Evolutionary conservation across 2,888 invertebrate species (phyloP), one percentile per base, ranked within the genome.

Genomic region (Anorthoa munda): DNA sequence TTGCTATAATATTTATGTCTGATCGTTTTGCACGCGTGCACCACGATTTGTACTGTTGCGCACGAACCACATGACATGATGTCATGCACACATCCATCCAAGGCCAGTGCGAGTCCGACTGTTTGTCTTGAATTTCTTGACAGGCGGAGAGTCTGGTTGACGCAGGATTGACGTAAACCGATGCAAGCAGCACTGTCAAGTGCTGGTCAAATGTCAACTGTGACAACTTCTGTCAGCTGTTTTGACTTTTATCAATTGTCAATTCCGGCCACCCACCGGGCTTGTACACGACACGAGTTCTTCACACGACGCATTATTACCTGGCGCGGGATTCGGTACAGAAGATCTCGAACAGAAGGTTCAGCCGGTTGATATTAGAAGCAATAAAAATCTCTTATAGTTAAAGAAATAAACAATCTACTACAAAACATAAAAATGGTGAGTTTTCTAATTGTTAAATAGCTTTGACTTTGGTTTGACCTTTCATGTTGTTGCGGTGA

Each of bases 401-500:
- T 64, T 63, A 71, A 56, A 67, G 12, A 69, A 82, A 77, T 67
- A 72, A 67, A 31, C 46, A 58, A 58, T 53, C 58, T 26, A 51
- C 15, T 15, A 71, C 0, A 67, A 67, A 72, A 65, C 17, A 70
- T 66, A 70, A 88, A 87, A 89, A 94, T 95, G 95, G 95, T 95
- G 90, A 93, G 95, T 90, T 77, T 66, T 74, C 7, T 72, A 58
- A 74, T 68, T 79, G 61, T 63, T 78, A 83, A 77, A 68, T 88
- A 89, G 87, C 89, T 90, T 86, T 95, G 95, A 95, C 95, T 93
- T 95, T 95, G 91, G 87, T 81, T 88, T 94, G 95, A 95, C 95
- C 95, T 95, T 76, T 73, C 71, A 39, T 68, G 61, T 66, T 51
- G n/a, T 45, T 77, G 64, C 48, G 21, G 66, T 53, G 45, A 48